phyloP scores from a whole-genome alignment of 2,888 invertebrate genomes.

The Athrips mouffetella region DNA sequence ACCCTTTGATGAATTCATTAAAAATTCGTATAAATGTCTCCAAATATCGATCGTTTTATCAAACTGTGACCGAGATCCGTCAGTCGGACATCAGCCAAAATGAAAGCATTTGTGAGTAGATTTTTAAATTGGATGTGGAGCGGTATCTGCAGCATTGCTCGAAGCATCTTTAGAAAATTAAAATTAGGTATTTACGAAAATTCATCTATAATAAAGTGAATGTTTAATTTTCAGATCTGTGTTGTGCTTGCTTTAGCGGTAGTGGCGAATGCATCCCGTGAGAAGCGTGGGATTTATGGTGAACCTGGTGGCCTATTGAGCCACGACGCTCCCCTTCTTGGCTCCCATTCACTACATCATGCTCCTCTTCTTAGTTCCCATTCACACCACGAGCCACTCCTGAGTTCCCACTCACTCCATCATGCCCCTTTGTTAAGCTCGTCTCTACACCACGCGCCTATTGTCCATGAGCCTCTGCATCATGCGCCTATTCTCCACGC shows the following conservation, averaged over 20 bases:
- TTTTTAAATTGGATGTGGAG: neutral
- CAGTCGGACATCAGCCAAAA: slow-evolving; percentile 9
- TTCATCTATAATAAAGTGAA: too few relatives aligned
- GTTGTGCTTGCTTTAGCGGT: slow-evolving; percentile 38
- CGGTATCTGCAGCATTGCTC: neutral
- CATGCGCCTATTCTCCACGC: neutral
- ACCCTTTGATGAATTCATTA: slow-evolving; percentile 14
- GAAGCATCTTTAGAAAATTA: neutral
- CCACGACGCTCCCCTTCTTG: slow-evolving; percentile 19
- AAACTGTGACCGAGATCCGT: neutral
- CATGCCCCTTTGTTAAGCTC: slow-evolving; percentile 15
- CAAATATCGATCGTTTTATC: slow-evolving; percentile 1
- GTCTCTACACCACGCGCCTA: slow-evolving; percentile 21
- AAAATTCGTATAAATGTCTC: slow-evolving; percentile 15
- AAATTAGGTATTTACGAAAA: neutral
- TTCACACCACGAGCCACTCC: slow-evolving; percentile 22
- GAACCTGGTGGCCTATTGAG: slow-evolving; percentile 39
- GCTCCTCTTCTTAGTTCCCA: slow-evolving; percentile 25
- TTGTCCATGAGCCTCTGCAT: slow-evolving; percentile 22
- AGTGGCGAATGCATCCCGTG: slow-evolving; percentile 35
- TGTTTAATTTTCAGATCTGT: slow-evolving; percentile 33
- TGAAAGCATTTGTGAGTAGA: slow-evolving; percentile 24
- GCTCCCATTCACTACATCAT: slow-evolving; percentile 19
- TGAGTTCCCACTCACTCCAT: slow-evolving; percentile 19
- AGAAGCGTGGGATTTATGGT: slow-evolving; percentile 51